Conservation (phyloP, 2,113 vertebrate genomes). For the Xenopus borealis region DNA sequence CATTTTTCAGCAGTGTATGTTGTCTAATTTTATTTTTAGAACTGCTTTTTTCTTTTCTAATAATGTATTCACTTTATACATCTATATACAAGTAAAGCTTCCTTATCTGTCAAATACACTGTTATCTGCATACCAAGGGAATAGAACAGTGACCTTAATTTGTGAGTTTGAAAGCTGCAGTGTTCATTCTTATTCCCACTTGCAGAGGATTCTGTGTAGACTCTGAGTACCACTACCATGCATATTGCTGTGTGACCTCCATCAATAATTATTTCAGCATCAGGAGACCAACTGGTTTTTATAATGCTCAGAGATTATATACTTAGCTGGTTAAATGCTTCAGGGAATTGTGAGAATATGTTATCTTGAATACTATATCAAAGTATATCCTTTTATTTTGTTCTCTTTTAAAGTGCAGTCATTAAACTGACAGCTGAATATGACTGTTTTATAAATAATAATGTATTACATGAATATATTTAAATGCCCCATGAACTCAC, state of each 20-base stretch:
- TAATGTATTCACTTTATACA: too few species aligned
- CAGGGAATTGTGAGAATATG: conserved; percentile 24
- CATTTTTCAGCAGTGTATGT: too few species aligned
- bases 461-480: not conserved
- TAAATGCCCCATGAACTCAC: not conserved
- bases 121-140: not conserved
- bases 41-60: too few species aligned
- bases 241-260: conserved; percentile 21
- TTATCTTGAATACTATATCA: conserved; percentile 30
- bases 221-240: not conserved
- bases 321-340: conserved; percentile 32
- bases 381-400: conserved; percentile 23
- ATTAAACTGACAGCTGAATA: conserved; percentile 26
- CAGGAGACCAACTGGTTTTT: conserved; percentile 25
- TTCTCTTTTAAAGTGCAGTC: conserved; percentile 8
- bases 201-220: conserved; percentile 13
- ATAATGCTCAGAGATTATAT: conserved; percentile 9
- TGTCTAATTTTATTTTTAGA: too few species aligned
- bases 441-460: conserved; percentile 22
- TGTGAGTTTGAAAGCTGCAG: not conserved
- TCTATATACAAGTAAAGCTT: too few species aligned
- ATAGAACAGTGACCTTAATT: conserved; percentile 31
- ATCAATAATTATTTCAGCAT: conserved; percentile 16
- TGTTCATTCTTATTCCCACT: conserved; percentile 21
- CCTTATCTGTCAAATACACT: too few species aligned